Evolutionary conservation across 2,888 invertebrate species (phyloP).

Genomic region (Microplitis deprimator): DNA sequence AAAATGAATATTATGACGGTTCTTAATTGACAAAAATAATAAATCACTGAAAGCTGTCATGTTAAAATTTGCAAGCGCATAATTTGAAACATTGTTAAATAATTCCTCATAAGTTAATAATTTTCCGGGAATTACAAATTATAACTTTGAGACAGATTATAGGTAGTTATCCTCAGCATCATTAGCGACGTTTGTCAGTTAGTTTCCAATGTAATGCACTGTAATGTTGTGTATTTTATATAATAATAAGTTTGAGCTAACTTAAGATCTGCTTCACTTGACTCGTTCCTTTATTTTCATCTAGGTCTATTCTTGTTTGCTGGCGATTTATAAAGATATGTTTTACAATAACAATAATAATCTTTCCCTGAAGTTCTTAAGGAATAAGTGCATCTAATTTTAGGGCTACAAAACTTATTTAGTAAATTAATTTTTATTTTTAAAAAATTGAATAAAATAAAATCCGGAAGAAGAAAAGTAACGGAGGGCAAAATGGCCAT

Average conservation of each 20-base stretch:
- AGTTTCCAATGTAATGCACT: slow-evolving; percentile 46
- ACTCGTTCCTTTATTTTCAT: slow-evolving; percentile 54
- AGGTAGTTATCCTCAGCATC: slow-evolving; percentile 52
- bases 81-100: not conserved
- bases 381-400: not conserved
- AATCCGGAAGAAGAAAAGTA: no score
- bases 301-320: slow-evolving; percentile 59
- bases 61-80: not conserved
- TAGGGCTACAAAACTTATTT: not conserved
- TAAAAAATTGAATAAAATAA: no score
- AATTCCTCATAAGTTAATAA: not conserved
- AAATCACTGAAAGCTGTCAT: not conserved
- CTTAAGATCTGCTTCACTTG: slow-evolving; percentile 20
- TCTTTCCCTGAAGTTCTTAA: not conserved
- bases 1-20: not conserved
- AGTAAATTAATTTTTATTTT: no score
- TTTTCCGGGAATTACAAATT: not conserved
- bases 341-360: slow-evolving; percentile 24
- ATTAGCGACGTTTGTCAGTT: slow-evolving; percentile 64
- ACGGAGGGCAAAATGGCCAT: no score
- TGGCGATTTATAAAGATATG: slow-evolving; percentile 51
- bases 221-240: slow-evolving; percentile 9
- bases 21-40: not conserved
- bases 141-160: slow-evolving; percentile 19
- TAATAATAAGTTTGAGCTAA: slow-evolving; percentile 31